Evolutionary conservation across 2,113 vertebrate species (phyloP), one percentile per base, ranked within the genome.

Genomic region (Aramus guarauna): DNA sequence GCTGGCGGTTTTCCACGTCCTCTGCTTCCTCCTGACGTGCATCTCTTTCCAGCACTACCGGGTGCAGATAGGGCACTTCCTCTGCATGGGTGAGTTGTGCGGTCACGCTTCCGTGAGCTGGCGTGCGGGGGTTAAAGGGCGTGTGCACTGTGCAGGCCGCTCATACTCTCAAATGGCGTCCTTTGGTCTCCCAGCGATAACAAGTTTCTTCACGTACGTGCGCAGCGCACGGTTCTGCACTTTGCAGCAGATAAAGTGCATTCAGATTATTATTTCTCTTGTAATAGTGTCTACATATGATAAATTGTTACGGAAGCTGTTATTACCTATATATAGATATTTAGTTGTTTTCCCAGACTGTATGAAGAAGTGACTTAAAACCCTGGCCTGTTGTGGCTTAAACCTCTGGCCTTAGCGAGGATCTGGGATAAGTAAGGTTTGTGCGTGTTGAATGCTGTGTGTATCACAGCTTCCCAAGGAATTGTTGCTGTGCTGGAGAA

Each of bases 41-140:
- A 6, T 98, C 16, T 99, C 99, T 3, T 97, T 98, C 66, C 98
- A 95, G 73, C 98, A 97, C 90, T 99, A 99, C 76, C 97, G 97
- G 94, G 92, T 99, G 18, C 99, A 99, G 93, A 97, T 99, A 23
- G 98, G 98, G 43, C 99, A 98, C 79, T 99, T 99, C 93, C 98
- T 99, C 36, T 93, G 99, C 73, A 98, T 99, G 92, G 98, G 99
- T 99, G 97, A 98, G 99, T 98, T 4, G 3, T 1, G 47, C 4
- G 1, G 8, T 8, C 9, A 0, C 10, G 7, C 14, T 11, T 24
- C 36, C 2, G 6, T 15, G 30, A 3, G 0, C 14, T 3, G 15
- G 5, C 32, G 1, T 15, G 13, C 26, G 10, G 32, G n/a, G 6
- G 23, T 2, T 9, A 17, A 12, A 9, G 7, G 39, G 6, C 32